Evolutionary conservation across 2,888 invertebrate genomes (phyloP).

Genomic region (Prosapia bicincta): DNA sequence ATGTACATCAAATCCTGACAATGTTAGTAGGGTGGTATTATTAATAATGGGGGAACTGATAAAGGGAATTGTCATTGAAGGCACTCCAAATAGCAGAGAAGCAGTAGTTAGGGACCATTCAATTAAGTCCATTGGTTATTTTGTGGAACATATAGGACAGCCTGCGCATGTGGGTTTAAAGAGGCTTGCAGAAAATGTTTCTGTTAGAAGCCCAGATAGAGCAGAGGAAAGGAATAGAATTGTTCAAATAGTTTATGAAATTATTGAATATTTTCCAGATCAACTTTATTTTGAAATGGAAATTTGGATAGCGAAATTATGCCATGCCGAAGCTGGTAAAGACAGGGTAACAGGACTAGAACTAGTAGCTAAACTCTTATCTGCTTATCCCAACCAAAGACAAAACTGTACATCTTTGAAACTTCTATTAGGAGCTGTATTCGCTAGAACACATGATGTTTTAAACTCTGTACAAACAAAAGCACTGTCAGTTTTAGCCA

Average conservation of each 20-base stretch:
- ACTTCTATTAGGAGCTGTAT: background rate
- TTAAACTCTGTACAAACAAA: background rate
- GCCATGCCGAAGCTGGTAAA: background rate
- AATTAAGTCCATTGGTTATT: background rate
- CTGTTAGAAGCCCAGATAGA: background rate
- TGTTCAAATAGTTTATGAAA: background rate
- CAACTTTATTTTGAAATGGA: background rate
- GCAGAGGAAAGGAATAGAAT: background rate
- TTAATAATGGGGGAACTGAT: background rate
- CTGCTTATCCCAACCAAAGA: background rate
- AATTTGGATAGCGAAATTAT: background rate
- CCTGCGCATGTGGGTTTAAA: background rate
- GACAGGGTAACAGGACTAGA: background rate
- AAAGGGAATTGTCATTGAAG: background rate
- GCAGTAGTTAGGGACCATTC: background rate
- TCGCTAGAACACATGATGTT: background rate
- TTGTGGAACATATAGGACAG: background rate
- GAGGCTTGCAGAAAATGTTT: background rate
- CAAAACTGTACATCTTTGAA: background rate
- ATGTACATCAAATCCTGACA: background rate
- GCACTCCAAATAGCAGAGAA: background rate
- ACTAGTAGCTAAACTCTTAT: background rate
- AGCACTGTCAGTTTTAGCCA: background rate
- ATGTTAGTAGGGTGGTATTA: background rate
- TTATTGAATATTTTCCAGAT: background rate